Percentiles rank a stretch among this genome's conserved stretches.
These are phyloP conservation scores for Syritta pipiens DNA, from an alignment of 2,888 invertebrate species.

Conservation along the genomic window DNA sequence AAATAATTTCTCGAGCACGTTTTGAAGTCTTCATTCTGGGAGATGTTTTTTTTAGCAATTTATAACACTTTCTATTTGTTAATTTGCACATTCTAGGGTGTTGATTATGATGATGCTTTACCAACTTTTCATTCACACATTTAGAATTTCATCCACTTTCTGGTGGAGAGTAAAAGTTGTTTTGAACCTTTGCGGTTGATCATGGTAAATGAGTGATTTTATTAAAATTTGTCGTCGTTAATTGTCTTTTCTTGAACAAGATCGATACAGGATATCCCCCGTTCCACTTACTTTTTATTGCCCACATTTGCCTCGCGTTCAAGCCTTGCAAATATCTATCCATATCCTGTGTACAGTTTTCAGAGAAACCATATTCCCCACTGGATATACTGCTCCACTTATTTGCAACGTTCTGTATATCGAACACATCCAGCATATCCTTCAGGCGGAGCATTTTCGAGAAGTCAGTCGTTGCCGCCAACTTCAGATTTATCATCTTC, in stretches of 20 bases:
- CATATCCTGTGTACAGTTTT: slow-evolving; percentile 76
- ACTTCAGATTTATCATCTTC: slow-evolving; percentile 30
- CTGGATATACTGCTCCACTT: slow-evolving; percentile 74
- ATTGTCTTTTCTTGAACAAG: neutral
- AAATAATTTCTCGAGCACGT: neutral
- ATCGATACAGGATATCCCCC: too few species aligned
- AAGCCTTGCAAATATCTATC: slow-evolving; percentile 76
- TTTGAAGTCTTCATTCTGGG: neutral
- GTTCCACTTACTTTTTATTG: slow-evolving; percentile 78
- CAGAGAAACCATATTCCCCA: slow-evolving; percentile 68
- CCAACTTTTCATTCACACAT: neutral
- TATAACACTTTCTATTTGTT: slow-evolving; percentile 29
- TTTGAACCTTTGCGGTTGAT: neutral
- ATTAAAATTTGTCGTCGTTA: neutral
- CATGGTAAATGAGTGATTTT: neutral
- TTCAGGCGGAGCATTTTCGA: slow-evolving; percentile 74
- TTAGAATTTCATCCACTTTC: too few species aligned
- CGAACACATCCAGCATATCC: slow-evolving; percentile 77
- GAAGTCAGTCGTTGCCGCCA: slow-evolving; percentile 70
- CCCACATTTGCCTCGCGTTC: slow-evolving; percentile 76
- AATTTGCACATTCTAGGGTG: slow-evolving; percentile 26
- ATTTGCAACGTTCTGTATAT: slow-evolving; percentile 74
- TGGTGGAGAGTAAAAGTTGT: neutral
- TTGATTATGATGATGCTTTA: neutral
- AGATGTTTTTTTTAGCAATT: neutral